Evolutionary conservation across 2,888 invertebrate species (phyloP).

Genomic region (Aproaerema taeniolella): DNA sequence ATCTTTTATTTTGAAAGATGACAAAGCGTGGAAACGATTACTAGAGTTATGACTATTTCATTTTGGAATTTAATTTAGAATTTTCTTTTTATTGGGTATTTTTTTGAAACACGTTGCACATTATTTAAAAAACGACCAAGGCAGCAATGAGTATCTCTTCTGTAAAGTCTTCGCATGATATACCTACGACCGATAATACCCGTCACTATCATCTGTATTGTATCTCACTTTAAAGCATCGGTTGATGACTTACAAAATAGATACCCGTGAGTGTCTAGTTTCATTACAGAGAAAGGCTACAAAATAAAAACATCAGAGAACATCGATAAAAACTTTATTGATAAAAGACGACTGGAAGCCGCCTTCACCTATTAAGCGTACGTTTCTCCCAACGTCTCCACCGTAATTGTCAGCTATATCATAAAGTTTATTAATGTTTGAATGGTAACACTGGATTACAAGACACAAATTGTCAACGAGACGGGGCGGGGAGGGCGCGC

Average conservation of each 20-base stretch:
- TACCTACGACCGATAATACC: neutral
- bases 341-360: conserved; percentile 63
- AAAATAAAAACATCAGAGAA: conserved; percentile 48
- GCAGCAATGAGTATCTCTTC: too few species aligned
- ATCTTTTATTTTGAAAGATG: too few species aligned
- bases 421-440: conserved; percentile 62
- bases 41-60: too few species aligned
- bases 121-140: too few species aligned
- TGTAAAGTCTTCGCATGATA: neutral
- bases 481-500: conserved; percentile 55
- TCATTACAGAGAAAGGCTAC: neutral
- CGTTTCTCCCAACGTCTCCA: conserved; percentile 64
- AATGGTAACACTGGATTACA: conserved; percentile 67
- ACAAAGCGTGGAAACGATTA: too few species aligned
- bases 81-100: too few species aligned
- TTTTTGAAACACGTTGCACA: too few species aligned
- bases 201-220: neutral
- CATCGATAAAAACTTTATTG: conserved; percentile 77
- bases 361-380: conserved; percentile 70
- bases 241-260: too few species aligned
- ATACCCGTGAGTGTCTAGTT: neutral
- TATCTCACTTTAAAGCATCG: too few species aligned
- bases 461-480: conserved; percentile 65
- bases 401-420: conserved; percentile 60
- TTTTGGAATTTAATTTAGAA: too few species aligned